phyloP scores from a whole-genome alignment of 2,113 vertebrate genomes.

The Sus scrofa region T2T-Sscrofa CM000816.6:60867501-60868000 shows the following conservation, averaged over 20 bases:
- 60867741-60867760: conserved; percentile 22
- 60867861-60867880: conserved; percentile 35
- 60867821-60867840: neutral
- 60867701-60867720: conserved; percentile 24
- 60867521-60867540: neutral
- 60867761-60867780: neutral
- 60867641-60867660: neutral
- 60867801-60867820: neutral
- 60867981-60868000: conserved; percentile 69
- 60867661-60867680: neutral
- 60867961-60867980: conserved; percentile 60
- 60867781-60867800: neutral
- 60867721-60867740: conserved; percentile 32
- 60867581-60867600: neutral
- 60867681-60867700: conserved; percentile 11
- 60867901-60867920: conserved; percentile 40
- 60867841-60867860: conserved; percentile 55
- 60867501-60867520: neutral
- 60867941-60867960: conserved; percentile 73
- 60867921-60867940: conserved; percentile 61
- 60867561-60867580: neutral
- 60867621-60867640: neutral
- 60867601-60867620: neutral
- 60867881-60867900: conserved; percentile 48
- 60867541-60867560: neutral